phyloP scores from a whole-genome alignment of 2,113 vertebrate genomes.

The Mystacornis crossleyi region DNA sequence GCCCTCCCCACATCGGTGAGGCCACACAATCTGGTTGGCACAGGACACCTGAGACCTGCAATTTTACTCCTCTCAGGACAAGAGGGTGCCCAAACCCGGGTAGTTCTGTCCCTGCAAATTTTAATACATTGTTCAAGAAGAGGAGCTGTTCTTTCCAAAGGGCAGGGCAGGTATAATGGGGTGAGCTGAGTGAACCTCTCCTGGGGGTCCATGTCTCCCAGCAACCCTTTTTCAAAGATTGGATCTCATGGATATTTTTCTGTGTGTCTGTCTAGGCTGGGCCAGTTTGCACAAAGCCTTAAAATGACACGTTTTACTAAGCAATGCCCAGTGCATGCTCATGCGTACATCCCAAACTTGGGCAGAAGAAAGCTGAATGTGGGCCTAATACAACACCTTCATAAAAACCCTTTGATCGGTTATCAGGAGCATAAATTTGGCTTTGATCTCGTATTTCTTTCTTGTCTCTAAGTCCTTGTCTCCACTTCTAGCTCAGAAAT shows the following conservation, averaged over 20 bases:
- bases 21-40: background rate
- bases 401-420: background rate
- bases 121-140: background rate
- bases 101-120: background rate
- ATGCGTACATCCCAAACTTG: background rate
- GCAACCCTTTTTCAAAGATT: background rate
- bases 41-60: background rate
- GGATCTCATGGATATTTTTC: background rate
- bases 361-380: background rate
- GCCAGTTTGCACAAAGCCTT: background rate
- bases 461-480: background rate
- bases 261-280: background rate
- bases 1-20: rapidly evolving
- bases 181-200: background rate
- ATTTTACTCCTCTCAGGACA: background rate
- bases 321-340: background rate
- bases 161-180: background rate
- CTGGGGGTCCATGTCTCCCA: background rate
- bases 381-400: background rate
- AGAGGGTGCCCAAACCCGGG: background rate
- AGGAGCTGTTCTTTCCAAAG: background rate
- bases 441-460: background rate
- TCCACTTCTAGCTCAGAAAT: background rate
- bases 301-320: background rate
- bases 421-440: background rate